These are phyloP conservation scores for Ranitomeya imitator DNA, from an alignment of 2,113 vertebrate genomes.

Conservation along the genomic window DNA sequence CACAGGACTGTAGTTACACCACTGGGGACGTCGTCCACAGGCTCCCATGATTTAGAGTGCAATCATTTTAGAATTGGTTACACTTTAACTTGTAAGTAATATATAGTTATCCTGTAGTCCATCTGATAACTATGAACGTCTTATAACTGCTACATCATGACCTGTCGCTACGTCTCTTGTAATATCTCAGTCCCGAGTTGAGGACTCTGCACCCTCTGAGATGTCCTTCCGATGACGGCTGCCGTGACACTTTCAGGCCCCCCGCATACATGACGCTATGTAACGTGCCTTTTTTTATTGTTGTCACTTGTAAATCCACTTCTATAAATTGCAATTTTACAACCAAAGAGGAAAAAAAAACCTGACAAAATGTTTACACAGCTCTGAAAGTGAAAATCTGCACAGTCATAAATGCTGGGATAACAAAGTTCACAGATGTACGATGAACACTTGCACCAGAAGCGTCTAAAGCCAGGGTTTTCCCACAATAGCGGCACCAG, in stretches of 20 bases:
- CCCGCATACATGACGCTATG: not conserved
- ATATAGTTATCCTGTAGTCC: not conserved
- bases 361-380: constrained; percentile 15
- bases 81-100: not conserved
- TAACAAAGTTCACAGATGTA: not conserved
- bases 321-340: not conserved
- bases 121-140: not conserved
- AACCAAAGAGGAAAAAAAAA: not conserved
- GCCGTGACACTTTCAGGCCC: not conserved
- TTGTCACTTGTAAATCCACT: not conserved
- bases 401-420: not conserved
- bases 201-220: not conserved
- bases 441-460: not conserved
- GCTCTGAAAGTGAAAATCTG: not conserved
- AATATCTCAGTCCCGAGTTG: not conserved
- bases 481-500: too few relatives aligned
- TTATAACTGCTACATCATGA: not conserved
- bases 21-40: too few relatives aligned
- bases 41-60: too few relatives aligned
- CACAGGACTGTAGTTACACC: too few relatives aligned
- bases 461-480: not conserved
- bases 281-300: not conserved
- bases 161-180: not conserved
- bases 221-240: not conserved
- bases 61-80: not conserved